Percentiles rank a stretch among this genome's conserved stretches.
Evolutionary conservation across 2,888 invertebrate species (phyloP).

Genomic region (Xestia ashworthii): DNA sequence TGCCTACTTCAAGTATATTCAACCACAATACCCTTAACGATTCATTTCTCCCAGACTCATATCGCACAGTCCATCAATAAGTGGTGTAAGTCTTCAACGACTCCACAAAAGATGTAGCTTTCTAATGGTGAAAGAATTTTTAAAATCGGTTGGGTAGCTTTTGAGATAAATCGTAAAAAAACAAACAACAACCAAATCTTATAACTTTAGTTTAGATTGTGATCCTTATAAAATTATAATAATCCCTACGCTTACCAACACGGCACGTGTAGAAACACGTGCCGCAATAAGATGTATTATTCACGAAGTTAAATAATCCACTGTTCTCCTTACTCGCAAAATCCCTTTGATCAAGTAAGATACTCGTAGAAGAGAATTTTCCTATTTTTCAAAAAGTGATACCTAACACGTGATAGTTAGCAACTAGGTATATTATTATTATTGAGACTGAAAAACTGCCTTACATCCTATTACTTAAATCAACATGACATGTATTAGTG

Average conservation of each 20-base stretch:
- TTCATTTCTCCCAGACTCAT: too few relatives aligned
- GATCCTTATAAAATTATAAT: background rate
- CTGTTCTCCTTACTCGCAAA: background rate
- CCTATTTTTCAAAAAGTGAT: background rate
- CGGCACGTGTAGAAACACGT: background rate
- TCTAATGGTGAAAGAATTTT: too few relatives aligned
- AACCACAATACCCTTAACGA: too few relatives aligned
- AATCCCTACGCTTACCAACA: background rate
- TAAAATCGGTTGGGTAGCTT: too few relatives aligned
- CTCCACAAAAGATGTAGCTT: too few relatives aligned
- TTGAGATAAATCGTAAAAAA: too few relatives aligned
- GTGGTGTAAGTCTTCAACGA: too few relatives aligned
- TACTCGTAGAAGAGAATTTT: background rate
- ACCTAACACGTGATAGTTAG: background rate
- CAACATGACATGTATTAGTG: background rate
- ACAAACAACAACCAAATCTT: too few relatives aligned
- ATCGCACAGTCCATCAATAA: too few relatives aligned
- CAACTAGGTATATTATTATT: background rate
- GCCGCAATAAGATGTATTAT: background rate
- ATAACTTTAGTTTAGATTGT: background rate
- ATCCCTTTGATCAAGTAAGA: background rate
- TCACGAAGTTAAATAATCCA: background rate
- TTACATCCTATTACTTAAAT: slow-evolving; percentile 7
- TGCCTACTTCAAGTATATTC: too few relatives aligned
- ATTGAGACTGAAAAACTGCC: background rate